phyloP scores from a whole-genome alignment of 2,797 vertebrate species.

The Hapalemur alaotrensis region DNA sequence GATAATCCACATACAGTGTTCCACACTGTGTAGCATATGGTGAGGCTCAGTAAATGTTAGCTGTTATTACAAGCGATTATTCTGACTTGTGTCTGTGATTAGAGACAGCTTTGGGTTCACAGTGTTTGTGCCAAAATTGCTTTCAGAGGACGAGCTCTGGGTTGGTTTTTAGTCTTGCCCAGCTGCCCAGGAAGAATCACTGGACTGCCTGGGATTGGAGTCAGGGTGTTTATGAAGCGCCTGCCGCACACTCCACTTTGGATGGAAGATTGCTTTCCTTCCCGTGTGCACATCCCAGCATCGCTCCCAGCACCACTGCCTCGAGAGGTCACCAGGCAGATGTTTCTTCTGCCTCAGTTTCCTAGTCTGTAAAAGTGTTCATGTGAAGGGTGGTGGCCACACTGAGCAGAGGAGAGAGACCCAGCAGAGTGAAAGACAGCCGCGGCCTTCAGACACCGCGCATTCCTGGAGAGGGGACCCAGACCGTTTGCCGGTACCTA shows the following conservation, averaged over 20 bases:
- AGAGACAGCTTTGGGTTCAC: constrained; percentile 55
- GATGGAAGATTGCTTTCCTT: constrained; percentile 22
- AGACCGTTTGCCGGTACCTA: not conserved
- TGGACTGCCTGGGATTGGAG: constrained; percentile 11
- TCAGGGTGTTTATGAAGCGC: constrained; percentile 31
- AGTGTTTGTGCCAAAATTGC: constrained; percentile 64
- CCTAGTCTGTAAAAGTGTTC: not conserved
- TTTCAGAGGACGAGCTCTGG: constrained; percentile 58
- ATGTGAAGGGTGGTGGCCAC: not conserved
- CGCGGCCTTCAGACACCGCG: fast-evolving
- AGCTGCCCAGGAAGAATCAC: constrained; percentile 51
- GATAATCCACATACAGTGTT: constrained; percentile 55
- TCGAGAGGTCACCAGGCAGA: not conserved
- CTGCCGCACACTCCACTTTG: not conserved
- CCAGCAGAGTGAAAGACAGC: not conserved
- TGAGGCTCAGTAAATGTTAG: constrained; percentile 40
- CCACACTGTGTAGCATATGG: constrained; percentile 54
- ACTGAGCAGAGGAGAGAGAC: not conserved
- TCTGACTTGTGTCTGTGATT: constrained; percentile 62
- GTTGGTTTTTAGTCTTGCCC: constrained; percentile 29
- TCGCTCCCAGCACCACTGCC: not conserved
- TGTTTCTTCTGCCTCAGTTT: not conserved
- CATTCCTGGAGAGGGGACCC: not conserved
- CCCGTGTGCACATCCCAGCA: not conserved
- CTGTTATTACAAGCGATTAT: constrained; percentile 50